Conservation (phyloP, 2,888 invertebrate genomes). For the Nebria brevicollis region DNA sequence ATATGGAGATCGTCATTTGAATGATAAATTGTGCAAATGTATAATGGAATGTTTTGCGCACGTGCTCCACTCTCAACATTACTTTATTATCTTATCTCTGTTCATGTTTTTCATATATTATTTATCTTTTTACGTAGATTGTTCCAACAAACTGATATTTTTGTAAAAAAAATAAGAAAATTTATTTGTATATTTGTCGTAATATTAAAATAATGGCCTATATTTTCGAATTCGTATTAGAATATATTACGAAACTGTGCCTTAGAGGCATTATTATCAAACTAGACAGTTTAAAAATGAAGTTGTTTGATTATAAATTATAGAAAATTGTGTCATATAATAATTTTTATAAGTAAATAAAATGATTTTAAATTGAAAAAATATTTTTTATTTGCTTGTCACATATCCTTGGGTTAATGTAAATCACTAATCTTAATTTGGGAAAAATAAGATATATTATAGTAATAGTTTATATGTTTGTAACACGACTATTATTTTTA, state of each 20-base stretch:
- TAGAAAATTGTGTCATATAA: not conserved
- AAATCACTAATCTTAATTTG: too few species aligned
- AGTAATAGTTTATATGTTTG: too few species aligned
- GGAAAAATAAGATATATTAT: too few species aligned
- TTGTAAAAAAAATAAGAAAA: too few species aligned
- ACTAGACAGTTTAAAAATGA: not conserved
- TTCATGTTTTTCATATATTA: not conserved
- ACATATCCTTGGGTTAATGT: too few species aligned
- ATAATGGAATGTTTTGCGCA: not conserved
- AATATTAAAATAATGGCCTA: not conserved
- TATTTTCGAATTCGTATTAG: not conserved
- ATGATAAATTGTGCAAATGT: not conserved
- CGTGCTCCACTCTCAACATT: not conserved
- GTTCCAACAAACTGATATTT: not conserved
- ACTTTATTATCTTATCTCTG: not conserved
- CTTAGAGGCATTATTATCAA: not conserved
- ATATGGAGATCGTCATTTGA: not conserved
- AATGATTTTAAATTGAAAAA: too few species aligned
- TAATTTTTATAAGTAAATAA: not conserved
- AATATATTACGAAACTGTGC: not conserved
- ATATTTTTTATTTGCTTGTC: too few species aligned
- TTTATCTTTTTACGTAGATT: not conserved
- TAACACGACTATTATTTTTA: too few species aligned
- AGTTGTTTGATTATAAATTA: not conserved
- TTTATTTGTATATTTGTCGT: not conserved